Evolutionary conservation across 53 echinoderm and acorn worm genomes (phyloP).

Genomic region (Holothuria leucospilota): DNA sequence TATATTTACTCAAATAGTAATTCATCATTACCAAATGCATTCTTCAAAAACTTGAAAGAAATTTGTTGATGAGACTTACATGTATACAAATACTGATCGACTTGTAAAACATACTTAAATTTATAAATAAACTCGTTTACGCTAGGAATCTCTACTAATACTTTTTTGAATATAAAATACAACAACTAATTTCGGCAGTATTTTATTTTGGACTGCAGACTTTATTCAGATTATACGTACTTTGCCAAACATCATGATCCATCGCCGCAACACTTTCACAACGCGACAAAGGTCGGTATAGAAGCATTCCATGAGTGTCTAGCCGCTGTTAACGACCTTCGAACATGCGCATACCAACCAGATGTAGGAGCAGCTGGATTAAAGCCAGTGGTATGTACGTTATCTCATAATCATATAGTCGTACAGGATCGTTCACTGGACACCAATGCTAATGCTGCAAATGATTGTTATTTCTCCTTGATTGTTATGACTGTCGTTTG

Average conservation of each 20-base stretch:
- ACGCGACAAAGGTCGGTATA: constrained; percentile 32
- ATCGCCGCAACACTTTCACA: constrained; percentile 58
- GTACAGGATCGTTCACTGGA: neutral
- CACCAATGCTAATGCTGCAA: neutral
- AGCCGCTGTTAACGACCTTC: neutral
- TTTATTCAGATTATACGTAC: constrained; percentile 66
- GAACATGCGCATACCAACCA: constrained; percentile 59
- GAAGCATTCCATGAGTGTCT: constrained; percentile 30
- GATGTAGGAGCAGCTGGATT: neutral
- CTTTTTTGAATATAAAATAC: too few species aligned
- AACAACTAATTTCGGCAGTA: too few species aligned
- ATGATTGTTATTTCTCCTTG: too few species aligned
- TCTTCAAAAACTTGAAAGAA: too few species aligned
- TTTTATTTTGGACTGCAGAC: constrained; percentile 11
- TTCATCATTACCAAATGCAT: too few species aligned
- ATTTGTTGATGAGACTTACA: too few species aligned
- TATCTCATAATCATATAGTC: neutral
- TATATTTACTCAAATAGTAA: too few species aligned
- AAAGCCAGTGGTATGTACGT: constrained; percentile 7
- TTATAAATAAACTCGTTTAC: too few species aligned
- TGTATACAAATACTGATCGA: too few species aligned
- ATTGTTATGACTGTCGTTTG: too few species aligned
- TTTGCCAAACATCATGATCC: constrained; percentile 16
- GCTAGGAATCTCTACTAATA: too few species aligned
- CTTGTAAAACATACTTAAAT: too few species aligned